Evolutionary conservation across 2,888 invertebrate genomes (phyloP), one percentile per base, ranked within the genome.

Genomic region (Phortica okadai): DNA sequence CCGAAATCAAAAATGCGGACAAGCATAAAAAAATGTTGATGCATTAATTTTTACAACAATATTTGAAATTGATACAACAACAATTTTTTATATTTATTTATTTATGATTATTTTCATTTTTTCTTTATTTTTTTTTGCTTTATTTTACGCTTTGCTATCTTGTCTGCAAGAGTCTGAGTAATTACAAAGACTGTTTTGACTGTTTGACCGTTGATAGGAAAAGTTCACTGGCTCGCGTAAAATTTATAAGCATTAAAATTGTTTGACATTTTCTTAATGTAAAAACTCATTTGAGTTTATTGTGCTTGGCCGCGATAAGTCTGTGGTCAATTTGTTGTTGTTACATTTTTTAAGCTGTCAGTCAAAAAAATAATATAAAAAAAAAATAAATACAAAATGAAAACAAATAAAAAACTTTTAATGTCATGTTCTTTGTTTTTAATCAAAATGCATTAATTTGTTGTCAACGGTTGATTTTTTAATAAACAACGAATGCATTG

Each of bases 171-270:
- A 33, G 33, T 33, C 33, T 83, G 86, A 86, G 83, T 86, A 85
- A 86, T 85, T 85, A 82, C 81, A 81, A 82, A 76, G n/a, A n/a
- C 81, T 77, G 82, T 72, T 33, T 33, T 33, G 33, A 33, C 33
- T 33, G 33, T 33, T 33, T 72, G 74, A 78, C 77, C 77, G 79
- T 85, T 85, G 87, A 84, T 84, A 87, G 82, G 80, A 78, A 78
- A 67, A 82, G 86, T 81, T 85, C 87, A 85, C 81, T 87, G 83
- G 77, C 77, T 79, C 80, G 86, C 50, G 77, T 67, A 66, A 77
- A 83, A 85, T 84, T 86, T 81, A 86, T 84, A 78, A 82, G 78
- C 77, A 83, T 83, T 86, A 83, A 84, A 83, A 82, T 41, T 81
- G 81, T 77, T 73, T 80, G 80, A 80, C 83, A 81, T 59, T 73